Conservation (phyloP, 2,113 vertebrate species). For the Gasterosteus nipponicus region DNA sequence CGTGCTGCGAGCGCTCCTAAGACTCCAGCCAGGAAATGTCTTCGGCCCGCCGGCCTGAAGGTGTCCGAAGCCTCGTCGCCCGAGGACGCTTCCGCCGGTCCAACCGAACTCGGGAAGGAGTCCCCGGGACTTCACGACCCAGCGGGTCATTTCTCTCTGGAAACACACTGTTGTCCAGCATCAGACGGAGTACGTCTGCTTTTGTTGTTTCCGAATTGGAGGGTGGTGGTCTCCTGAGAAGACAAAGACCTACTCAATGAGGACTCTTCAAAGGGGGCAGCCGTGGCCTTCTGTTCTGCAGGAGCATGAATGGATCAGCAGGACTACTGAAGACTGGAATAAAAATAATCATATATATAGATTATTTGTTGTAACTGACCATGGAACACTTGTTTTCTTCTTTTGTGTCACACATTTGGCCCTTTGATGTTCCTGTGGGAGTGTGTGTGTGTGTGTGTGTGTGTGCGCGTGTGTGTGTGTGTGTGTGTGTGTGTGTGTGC, state of each 20-base stretch:
- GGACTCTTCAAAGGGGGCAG: conserved; percentile 52
- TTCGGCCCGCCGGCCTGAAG: neutral
- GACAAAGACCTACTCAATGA: conserved; percentile 45
- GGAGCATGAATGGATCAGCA: neutral
- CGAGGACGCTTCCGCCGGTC: conserved; percentile 24
- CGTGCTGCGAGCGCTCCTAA: conserved; percentile 95
- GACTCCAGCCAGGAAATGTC: conserved; percentile 40
- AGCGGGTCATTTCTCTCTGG: conserved; percentile 20
- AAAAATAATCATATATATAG: neutral
- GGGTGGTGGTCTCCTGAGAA: conserved; percentile 32
- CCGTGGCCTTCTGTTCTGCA: conserved; percentile 1
- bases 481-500: conserved; percentile 1
- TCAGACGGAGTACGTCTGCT: conserved; percentile 28
- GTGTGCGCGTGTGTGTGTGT: conserved; percentile 13
- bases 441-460: neutral
- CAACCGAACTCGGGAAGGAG: conserved; percentile 16
- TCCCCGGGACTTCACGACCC: conserved; percentile 12
- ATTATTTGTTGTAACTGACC: conserved; percentile 25
- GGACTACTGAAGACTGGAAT: conserved; percentile 22
- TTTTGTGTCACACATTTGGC: conserved; percentile 19
- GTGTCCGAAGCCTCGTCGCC: conserved; percentile 10
- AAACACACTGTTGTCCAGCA: conserved; percentile 29
- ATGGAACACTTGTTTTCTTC: conserved; percentile 25
- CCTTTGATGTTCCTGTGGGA: conserved; percentile 17
- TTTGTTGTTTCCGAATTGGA: conserved; percentile 44